Conservation (phyloP, 2,888 invertebrate genomes). For the Norana najaformis region DNA sequence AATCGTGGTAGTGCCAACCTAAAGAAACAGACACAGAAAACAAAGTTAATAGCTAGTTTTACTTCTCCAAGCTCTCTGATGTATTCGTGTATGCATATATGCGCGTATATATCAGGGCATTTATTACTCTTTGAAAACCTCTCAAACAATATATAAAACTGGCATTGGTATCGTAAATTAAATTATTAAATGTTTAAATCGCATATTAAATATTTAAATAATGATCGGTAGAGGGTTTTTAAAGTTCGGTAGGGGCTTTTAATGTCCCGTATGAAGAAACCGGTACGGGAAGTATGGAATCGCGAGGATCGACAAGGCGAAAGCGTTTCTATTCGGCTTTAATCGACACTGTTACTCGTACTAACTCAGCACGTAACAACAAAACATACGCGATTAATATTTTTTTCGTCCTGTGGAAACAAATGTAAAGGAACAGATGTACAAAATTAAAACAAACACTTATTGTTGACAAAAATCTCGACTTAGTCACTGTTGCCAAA, state of each 20-base stretch:
- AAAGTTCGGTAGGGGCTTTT: background rate
- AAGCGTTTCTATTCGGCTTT: background rate
- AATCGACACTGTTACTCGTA: background rate
- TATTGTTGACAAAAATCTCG: constrained; percentile 13
- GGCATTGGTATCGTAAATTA: background rate
- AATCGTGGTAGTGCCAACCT: too few relatives aligned
- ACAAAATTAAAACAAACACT: background rate
- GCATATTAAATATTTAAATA: background rate
- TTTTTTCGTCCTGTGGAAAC: background rate
- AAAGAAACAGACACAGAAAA: too few relatives aligned
- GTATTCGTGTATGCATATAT: too few relatives aligned
- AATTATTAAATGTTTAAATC: background rate
- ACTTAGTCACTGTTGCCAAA: constrained; percentile 2
- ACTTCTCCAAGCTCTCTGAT: background rate
- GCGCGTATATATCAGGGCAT: background rate
- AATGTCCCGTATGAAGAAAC: background rate
- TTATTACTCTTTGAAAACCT: background rate
- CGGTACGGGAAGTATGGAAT: background rate
- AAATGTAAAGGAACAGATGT: background rate
- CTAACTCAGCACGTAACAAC: background rate
- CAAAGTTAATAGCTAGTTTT: too few relatives aligned
- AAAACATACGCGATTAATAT: background rate
- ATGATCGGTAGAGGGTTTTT: too few relatives aligned
- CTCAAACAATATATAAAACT: background rate
- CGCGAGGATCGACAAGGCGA: background rate